Evolutionary conservation across 37 sponge, comb jelly and placozoan species (phyloP).

Genomic region (Agelas oroides): DNA sequence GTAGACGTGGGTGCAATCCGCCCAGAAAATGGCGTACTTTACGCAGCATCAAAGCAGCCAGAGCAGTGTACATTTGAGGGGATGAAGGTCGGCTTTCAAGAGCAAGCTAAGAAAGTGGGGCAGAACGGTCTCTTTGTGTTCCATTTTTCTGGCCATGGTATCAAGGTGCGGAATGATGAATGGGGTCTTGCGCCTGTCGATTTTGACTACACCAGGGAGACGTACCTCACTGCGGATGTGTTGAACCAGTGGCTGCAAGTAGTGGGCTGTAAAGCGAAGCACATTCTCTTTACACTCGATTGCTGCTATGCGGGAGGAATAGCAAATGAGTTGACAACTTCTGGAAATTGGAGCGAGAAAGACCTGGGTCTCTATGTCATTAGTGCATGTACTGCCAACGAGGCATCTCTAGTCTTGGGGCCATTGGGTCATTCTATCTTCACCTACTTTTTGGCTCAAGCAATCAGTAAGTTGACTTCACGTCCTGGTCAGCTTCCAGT

Average conservation of each 20-base stretch:
- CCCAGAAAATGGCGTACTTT: conserved; percentile 1
- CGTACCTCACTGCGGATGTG: conserved; percentile 36
- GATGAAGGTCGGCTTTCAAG: conserved; percentile 46
- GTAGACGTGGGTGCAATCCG: conserved; percentile 28
- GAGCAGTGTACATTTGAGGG: conserved; percentile 51
- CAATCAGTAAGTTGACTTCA: background rate
- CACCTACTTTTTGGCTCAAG: conserved; percentile 41
- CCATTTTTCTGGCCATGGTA: conserved; percentile 79
- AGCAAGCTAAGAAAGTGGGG: conserved; percentile 58
- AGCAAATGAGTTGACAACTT: conserved; percentile 18
- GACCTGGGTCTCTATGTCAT: conserved; percentile 55
- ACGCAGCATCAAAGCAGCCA: conserved; percentile 16
- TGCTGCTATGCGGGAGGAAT: conserved; percentile 75
- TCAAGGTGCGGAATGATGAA: conserved; percentile 25
- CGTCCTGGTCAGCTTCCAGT: conserved; percentile 13
- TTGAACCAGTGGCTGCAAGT: conserved; percentile 42
- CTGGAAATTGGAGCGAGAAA: background rate
- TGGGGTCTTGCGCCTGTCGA: conserved; percentile 74
- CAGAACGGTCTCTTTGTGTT: conserved; percentile 60
- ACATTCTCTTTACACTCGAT: conserved; percentile 63
- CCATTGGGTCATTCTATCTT: conserved; percentile 52
- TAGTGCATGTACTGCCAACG: conserved; percentile 54
- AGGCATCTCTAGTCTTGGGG: conserved; percentile 22
- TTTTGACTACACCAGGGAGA: conserved; percentile 33
- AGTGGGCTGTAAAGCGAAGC: conserved; percentile 55